Percentiles rank a stretch among this genome's conserved stretches.
Evolutionary conservation across 2,797 vertebrate genomes (phyloP).

Genomic region (Sandelia bainsii): DNA sequence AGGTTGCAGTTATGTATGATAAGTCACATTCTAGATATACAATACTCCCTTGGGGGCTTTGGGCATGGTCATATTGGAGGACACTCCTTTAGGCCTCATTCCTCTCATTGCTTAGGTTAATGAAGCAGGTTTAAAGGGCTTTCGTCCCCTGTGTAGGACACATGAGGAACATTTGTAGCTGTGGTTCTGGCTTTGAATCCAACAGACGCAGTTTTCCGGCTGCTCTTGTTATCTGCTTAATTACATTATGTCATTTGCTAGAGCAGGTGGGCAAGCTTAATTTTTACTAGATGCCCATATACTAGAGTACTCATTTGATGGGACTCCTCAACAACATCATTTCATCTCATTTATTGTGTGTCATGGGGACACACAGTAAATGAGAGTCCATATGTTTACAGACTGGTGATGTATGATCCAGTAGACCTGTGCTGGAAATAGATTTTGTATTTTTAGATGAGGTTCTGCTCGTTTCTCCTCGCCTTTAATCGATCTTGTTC

Average conservation of each 20-base stretch:
- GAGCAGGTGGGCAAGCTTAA: conserved; percentile 44
- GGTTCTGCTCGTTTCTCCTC: conserved; percentile 49
- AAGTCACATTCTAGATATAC: conserved; percentile 40
- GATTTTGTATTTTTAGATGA: conserved; percentile 72
- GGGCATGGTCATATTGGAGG: conserved; percentile 15
- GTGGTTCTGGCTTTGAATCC: conserved; percentile 33
- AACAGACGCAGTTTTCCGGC: conserved; percentile 39
- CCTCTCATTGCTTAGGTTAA: conserved; percentile 22
- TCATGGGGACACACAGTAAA: conserved; percentile 25
- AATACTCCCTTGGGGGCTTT: conserved; percentile 4
- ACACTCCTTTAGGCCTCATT: conserved; percentile 8
- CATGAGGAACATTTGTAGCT: conserved; percentile 20
- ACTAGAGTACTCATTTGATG: conserved; percentile 23
- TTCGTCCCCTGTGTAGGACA: conserved; percentile 10
- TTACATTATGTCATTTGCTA: conserved; percentile 48
- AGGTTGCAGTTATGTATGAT: conserved; percentile 45
- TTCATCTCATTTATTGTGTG: too few relatives aligned
- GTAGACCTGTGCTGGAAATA: conserved; percentile 60
- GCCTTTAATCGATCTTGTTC: conserved; percentile 70
- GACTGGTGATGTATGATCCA: conserved; percentile 64
- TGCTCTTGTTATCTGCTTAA: conserved; percentile 49
- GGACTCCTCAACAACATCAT: conserved; percentile 25
- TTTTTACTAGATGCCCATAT: conserved; percentile 31
- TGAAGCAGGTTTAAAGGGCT: conserved; percentile 42
- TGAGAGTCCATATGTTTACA: conserved; percentile 23